These are phyloP conservation scores for Malthinus flaveolus DNA, from an alignment of 2,888 invertebrate genomes.

Conservation along the genomic window DNA sequence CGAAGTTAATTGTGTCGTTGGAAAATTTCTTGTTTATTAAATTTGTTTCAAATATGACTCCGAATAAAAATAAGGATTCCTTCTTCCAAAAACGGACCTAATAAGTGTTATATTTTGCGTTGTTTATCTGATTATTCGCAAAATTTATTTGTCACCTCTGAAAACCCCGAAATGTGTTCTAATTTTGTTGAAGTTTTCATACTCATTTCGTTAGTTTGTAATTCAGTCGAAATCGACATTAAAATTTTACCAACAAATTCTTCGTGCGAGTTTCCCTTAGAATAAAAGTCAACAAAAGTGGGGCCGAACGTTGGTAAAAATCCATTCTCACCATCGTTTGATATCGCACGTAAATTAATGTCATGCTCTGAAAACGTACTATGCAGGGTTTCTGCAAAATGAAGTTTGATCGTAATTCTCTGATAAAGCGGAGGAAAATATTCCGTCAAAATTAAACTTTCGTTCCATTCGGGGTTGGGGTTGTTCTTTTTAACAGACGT, in stretches of 20 bases:
- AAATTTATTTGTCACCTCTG: no score
- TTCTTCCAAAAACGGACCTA: slow-evolving; percentile 55
- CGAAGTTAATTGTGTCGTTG: slow-evolving; percentile 64
- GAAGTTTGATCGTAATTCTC: slow-evolving; percentile 66
- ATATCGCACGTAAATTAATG: slow-evolving; percentile 62
- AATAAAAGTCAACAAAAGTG: slow-evolving; percentile 76
- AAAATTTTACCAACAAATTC: slow-evolving; percentile 74
- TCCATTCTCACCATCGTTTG: slow-evolving; percentile 66
- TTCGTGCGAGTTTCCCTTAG: slow-evolving; percentile 60
- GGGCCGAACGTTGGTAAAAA: slow-evolving; percentile 84
- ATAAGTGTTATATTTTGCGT: no score
- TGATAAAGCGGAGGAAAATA: slow-evolving; percentile 82
- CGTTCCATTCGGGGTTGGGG: slow-evolving; percentile 71
- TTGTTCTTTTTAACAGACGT: slow-evolving; percentile 67
- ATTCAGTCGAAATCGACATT: slow-evolving; percentile 71
- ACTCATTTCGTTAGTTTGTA: slow-evolving; percentile 60
- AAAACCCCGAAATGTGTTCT: slow-evolving; percentile 47
- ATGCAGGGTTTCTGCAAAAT: slow-evolving; percentile 1
- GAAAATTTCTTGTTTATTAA: slow-evolving; percentile 65
- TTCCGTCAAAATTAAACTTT: slow-evolving; percentile 76
- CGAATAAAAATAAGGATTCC: slow-evolving; percentile 68
- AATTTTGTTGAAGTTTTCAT: slow-evolving; percentile 40
- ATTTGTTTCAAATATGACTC: slow-evolving; percentile 67
- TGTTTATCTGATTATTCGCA: no score
- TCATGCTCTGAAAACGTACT: slow-evolving; percentile 60